These are phyloP conservation scores for Pardosa pseudoannulata DNA, from an alignment of 2,888 invertebrate genomes.

Conservation along the genomic window DNA sequence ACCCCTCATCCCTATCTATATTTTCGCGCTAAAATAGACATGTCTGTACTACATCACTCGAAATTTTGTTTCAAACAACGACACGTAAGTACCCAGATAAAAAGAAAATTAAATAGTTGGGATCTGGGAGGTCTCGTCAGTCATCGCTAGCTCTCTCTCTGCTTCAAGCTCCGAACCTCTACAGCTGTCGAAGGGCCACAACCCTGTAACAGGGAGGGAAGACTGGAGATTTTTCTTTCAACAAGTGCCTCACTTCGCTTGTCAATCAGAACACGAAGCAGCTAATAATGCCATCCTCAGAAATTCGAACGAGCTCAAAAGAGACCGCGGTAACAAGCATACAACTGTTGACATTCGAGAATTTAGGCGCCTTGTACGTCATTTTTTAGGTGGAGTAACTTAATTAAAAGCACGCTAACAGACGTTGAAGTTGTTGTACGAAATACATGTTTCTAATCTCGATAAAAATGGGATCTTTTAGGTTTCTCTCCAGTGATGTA, in stretches of 20 bases:
- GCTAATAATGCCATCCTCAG: conserved; percentile 41
- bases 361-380: neutral
- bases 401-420: neutral
- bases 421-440: no score
- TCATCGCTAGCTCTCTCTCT: neutral
- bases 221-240: conserved; percentile 20
- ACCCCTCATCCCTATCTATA: no score
- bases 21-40: neutral
- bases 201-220: neutral
- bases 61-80: neutral
- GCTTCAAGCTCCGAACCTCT: neutral
- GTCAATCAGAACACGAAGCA: conserved; percentile 65
- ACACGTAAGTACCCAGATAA: neutral
- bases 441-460: no score
- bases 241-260: conserved; percentile 32
- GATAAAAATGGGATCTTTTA: no score
- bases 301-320: conserved; percentile 62
- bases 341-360: neutral
- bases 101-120: neutral
- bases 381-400: neutral
- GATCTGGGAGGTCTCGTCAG: neutral
- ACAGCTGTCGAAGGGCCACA: neutral
- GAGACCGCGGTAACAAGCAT: conserved; percentile 22
- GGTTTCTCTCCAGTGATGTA: no score
- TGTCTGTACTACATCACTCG: conserved; percentile 32